Evolutionary conservation across 2,797 vertebrate species (phyloP), one percentile per base, ranked within the genome.

Genomic region (Euthynnus affinis): DNA sequence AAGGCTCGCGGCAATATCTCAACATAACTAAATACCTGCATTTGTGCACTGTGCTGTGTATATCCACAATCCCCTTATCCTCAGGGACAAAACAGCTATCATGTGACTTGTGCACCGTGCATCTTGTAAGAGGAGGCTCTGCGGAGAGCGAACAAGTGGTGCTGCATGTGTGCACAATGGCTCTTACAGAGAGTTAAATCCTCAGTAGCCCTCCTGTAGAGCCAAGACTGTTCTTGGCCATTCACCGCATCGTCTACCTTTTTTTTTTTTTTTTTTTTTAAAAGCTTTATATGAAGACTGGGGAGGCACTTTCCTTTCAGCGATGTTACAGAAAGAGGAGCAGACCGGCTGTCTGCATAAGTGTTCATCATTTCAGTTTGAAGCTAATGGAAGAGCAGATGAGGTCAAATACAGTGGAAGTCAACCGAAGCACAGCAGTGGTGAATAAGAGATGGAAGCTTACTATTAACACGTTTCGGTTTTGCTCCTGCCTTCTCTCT

Each of bases 381-480:
- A 78, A 57, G 70, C 64, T 89, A 89, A 88, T 90, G 83, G 76
- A 75, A 20, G 70, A 85, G 74, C 58, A 55, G 67, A 73, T 55
- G 84, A 84, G 85, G 87, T 91, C 87, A 89, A 82, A 84, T 34
- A 46, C 55, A 74, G 78, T 40, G 60, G 61, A 82, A 84, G 81
- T 83, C 80, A 85, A 61, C 64, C 6, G 34, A 74, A 42, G 75
- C 49, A 1, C 53, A 55, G 81, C 49, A 25, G 71, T 32, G 27
- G 70, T 86, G 78, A 85, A 91, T 83, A 85, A 81, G 61, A 87
- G 63, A 83, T 87, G 71, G 62, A 74, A 55, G 29, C 37, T 44
- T 49, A 76, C 71, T 64, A 82, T 82, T 87, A 88, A 83, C 81
- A 83, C 49, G 29, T 85, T 88, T 62, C 69, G 77, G 63, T 73